These are phyloP conservation scores for Scotopteryx bipunctaria DNA, from an alignment of 2,888 invertebrate genomes.

Conservation along the genomic window DNA sequence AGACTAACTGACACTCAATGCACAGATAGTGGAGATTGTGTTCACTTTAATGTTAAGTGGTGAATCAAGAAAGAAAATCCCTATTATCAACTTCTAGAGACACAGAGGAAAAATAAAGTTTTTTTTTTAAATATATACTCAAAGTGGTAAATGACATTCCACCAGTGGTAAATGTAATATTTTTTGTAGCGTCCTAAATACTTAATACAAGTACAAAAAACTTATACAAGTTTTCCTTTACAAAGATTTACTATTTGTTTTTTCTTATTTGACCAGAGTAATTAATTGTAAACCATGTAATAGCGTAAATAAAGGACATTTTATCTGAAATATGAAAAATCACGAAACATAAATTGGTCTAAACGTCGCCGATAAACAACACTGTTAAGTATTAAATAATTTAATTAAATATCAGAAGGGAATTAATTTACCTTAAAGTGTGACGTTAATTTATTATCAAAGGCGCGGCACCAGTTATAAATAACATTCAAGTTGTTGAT, in stretches of 20 bases:
- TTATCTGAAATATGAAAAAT: slow-evolving; percentile 11
- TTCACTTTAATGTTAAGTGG: too few relatives aligned
- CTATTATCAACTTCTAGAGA: too few relatives aligned
- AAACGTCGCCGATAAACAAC: slow-evolving; percentile 25
- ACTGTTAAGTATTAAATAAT: slow-evolving; percentile 30
- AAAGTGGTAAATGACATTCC: too few relatives aligned
- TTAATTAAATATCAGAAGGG: slow-evolving; percentile 36
- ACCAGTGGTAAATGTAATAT: too few relatives aligned
- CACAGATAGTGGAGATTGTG: too few relatives aligned
- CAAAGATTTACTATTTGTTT: neutral
- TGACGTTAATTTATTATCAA: slow-evolving; percentile 37
- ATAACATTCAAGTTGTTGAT: slow-evolving; percentile 40
- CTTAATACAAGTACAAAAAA: too few relatives aligned
- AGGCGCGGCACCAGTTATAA: slow-evolving; percentile 35
- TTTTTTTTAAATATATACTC: too few relatives aligned
- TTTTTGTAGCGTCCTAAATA: too few relatives aligned
- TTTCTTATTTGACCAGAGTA: neutral
- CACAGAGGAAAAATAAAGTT: too few relatives aligned
- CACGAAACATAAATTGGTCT: slow-evolving; percentile 20
- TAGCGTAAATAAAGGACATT: neutral
- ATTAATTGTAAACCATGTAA: neutral
- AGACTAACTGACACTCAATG: too few relatives aligned
- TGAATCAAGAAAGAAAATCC: too few relatives aligned
- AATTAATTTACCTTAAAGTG: slow-evolving; percentile 38
- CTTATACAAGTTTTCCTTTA: too few relatives aligned